Conservation (phyloP, 2,888 invertebrate species). For the Hirtodrosophila duncani region DNA sequence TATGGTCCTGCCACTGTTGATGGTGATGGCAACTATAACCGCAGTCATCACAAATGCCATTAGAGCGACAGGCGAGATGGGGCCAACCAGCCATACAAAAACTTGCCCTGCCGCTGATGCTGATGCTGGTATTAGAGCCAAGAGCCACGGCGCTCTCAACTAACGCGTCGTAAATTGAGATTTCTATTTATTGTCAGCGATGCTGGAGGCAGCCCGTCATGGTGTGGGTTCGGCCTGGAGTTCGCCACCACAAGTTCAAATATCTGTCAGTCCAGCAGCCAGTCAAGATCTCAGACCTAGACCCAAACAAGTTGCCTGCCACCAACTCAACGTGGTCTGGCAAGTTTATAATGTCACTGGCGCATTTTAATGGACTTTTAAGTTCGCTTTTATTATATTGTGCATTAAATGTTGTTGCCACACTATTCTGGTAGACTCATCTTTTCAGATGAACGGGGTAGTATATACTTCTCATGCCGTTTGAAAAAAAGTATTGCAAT, state of each 20-base stretch:
- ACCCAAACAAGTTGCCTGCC: slow-evolving; percentile 22
- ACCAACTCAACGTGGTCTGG: slow-evolving; percentile 50
- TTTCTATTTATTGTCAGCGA: slow-evolving; percentile 67
- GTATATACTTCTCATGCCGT: no score
- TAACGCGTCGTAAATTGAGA: slow-evolving; percentile 71
- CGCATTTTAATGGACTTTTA: slow-evolving; percentile 74
- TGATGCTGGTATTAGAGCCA: slow-evolving; percentile 28
- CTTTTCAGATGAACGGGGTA: slow-evolving; percentile 1
- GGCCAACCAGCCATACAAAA: neutral
- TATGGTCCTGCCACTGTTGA: no score
- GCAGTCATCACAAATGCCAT: slow-evolving; percentile 69
- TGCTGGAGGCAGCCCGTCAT: neutral
- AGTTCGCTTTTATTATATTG: slow-evolving; percentile 61
- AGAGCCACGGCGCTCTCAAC: slow-evolving; percentile 30
- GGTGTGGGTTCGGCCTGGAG: neutral
- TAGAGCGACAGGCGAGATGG: slow-evolving; percentile 41
- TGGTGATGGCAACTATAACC: slow-evolving; percentile 52
- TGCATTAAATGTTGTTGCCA: slow-evolving; percentile 26
- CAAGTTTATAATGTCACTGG: slow-evolving; percentile 58
- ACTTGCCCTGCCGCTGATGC: neutral
- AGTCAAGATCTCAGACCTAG: slow-evolving; percentile 6
- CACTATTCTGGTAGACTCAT: slow-evolving; percentile 9
- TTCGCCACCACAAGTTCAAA: slow-evolving; percentile 26
- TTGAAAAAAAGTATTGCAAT: slow-evolving; percentile 20
- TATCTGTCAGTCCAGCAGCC: slow-evolving; percentile 26